Base-by-base conservation (phyloP, 2,113 vertebrate species). In the Eudyptes chrysolophus region DNA sequence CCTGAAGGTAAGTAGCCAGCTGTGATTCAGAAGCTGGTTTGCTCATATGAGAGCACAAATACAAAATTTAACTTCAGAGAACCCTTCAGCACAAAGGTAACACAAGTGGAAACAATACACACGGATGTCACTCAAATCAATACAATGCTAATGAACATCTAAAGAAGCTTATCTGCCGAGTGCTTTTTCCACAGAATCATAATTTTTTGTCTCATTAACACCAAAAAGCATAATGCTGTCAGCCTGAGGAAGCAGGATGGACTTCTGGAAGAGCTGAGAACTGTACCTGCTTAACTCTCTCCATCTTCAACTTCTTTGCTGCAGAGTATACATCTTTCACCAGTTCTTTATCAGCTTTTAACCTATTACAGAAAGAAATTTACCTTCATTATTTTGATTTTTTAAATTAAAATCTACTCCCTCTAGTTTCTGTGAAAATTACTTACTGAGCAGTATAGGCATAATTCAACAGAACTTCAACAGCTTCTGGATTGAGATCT, bases 391-490 rank as follows among this genome's bases (percentile, higher is more conserved):
- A 84, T 34, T 78, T 55, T 42, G 8, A 24, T 36, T 57, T 66
- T 80, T 49, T 7, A 14, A 76, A 69, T 49, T 9, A 2, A 92
- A 84, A 48, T 16, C 60, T 83, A 55, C 16, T 46, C 36, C 66
- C 40, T 58, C 71, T n/a, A 19, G 17, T 69, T 83, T 81, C 44
- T 32, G 52, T 36, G 49, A 26, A 65, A 90, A 46, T 48, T 93
- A 99, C 99, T 99, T 95, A 99, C 99, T 99, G 99, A 97, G 99
- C 99, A 98, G 99, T 99, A 58, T 99, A 99, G 93, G 99, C 99
- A 16, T 99, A 99, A 98, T 99, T 99, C 92, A 99, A 96, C 88
- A 99, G 98, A 95, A 99, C 98, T 98, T 99, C 99, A 96, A 99
- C 99, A 94, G 99, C 99, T 91, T 99, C 99, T 49, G 99, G 99